These are phyloP conservation scores for Barypeithes pellucidus DNA, from an alignment of 2,888 invertebrate genomes.

Conservation along the genomic window DNA sequence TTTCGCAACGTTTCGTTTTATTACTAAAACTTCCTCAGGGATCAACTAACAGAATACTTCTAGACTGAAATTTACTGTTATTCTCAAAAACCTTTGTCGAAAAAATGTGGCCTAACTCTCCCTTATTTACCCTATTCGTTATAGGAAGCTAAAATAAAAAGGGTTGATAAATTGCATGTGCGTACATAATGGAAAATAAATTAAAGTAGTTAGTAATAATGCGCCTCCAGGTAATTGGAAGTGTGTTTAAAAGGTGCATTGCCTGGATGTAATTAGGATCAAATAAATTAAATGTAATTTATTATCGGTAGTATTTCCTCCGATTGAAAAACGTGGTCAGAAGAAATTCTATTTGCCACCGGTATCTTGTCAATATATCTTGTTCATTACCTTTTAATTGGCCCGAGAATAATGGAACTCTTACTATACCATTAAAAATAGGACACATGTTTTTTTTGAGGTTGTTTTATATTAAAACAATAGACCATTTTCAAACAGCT, in stretches of 20 bases:
- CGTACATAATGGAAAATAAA: slow-evolving; percentile 42
- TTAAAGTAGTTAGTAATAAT: slow-evolving; percentile 37
- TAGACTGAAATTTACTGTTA: too few relatives aligned
- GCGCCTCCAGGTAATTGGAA: slow-evolving; percentile 40
- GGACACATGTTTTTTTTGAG: too few relatives aligned
- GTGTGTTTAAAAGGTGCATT: slow-evolving; percentile 39
- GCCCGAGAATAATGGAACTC: not conserved
- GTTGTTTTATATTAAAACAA: too few relatives aligned
- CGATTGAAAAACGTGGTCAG: slow-evolving; percentile 9
- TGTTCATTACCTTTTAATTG: not conserved
- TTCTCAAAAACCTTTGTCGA: too few relatives aligned
- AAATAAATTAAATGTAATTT: slow-evolving; percentile 19
- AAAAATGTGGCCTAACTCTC: too few relatives aligned
- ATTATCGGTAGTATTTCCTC: not conserved
- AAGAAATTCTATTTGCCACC: slow-evolving; percentile 2
- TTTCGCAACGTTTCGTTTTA: too few relatives aligned
- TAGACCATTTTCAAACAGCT: too few relatives aligned
- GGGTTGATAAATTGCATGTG: slow-evolving; percentile 35
- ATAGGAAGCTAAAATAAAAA: slow-evolving; percentile 27
- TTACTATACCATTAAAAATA: not conserved
- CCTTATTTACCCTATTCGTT: too few relatives aligned
- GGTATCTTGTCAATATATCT: slow-evolving; percentile 6
- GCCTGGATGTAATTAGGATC: slow-evolving; percentile 10
- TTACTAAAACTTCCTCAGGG: too few relatives aligned
- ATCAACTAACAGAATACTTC: too few relatives aligned